These are phyloP conservation scores for Oriolus oriolus DNA, from an alignment of 2,113 vertebrate species.

Conservation along the genomic window DNA sequence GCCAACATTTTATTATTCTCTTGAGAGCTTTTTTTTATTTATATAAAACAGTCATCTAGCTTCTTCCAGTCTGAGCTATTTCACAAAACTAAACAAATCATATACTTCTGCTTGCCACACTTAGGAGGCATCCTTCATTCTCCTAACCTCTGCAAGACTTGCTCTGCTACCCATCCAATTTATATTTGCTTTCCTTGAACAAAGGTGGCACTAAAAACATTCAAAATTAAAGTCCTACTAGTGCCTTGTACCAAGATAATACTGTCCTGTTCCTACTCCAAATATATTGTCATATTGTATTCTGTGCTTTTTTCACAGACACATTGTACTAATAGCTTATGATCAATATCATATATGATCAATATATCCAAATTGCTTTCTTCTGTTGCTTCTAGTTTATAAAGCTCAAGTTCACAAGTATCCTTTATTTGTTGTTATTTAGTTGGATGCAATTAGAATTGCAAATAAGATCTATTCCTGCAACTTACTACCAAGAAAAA, in stretches of 20 bases:
- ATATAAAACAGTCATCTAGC: background rate
- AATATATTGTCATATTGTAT: background rate
- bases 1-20: background rate
- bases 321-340: background rate
- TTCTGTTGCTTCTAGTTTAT: background rate
- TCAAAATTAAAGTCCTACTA: background rate
- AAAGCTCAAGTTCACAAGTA: background rate
- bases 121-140: background rate
- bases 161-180: background rate
- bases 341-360: background rate
- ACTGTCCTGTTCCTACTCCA: background rate
- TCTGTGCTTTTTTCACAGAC: background rate
- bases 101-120: background rate
- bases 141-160: background rate
- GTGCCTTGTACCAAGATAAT: background rate
- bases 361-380: background rate
- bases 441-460: background rate
- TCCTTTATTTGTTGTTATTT: background rate
- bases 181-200: background rate
- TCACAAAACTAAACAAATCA: background rate
- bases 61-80: background rate
- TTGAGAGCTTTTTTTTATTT: conserved; percentile 2
- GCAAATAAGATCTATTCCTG: background rate
- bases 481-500: background rate
- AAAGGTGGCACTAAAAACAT: background rate